phyloP scores from a whole-genome alignment of 1,140 invertebrate genomes.

The Nasonia longicornis region DNA sequence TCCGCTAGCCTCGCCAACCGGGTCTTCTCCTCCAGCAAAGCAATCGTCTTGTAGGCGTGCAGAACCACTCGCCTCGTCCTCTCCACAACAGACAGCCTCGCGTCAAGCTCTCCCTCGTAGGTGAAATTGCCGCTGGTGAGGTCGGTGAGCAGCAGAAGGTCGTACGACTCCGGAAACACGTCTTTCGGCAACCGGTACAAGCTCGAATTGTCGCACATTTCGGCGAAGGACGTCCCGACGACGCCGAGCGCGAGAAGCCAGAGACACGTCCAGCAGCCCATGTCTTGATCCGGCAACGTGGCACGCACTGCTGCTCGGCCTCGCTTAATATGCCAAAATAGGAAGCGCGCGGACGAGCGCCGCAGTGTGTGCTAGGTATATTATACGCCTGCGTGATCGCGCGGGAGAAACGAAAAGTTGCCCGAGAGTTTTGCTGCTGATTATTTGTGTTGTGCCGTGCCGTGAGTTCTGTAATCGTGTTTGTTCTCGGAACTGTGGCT shows the following conservation, averaged over 20 bases:
- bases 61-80: slow-evolving; percentile 48
- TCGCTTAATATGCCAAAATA: too few relatives aligned
- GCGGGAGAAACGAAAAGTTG: too few relatives aligned
- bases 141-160: slow-evolving; percentile 49
- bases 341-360: too few relatives aligned
- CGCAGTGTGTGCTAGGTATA: too few relatives aligned
- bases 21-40: not conserved
- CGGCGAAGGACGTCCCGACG: not conserved
- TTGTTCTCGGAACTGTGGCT: too few relatives aligned
- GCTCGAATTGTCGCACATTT: slow-evolving; percentile 9
- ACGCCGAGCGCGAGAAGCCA: not conserved
- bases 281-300: not conserved
- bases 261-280: not conserved
- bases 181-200: slow-evolving; percentile 53
- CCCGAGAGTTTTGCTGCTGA: too few relatives aligned
- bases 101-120: slow-evolving; percentile 50
- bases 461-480: too few relatives aligned
- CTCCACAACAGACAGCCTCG: slow-evolving; percentile 41
- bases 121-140: slow-evolving; percentile 43
- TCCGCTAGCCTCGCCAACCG: not conserved
- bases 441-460: too few relatives aligned
- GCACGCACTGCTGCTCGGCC: not conserved
- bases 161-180: slow-evolving; percentile 50
- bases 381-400: too few relatives aligned
- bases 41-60: slow-evolving; percentile 43